phyloP scores from a whole-genome alignment of 2,888 invertebrate genomes.

The Orgyia antiqua region DNA sequence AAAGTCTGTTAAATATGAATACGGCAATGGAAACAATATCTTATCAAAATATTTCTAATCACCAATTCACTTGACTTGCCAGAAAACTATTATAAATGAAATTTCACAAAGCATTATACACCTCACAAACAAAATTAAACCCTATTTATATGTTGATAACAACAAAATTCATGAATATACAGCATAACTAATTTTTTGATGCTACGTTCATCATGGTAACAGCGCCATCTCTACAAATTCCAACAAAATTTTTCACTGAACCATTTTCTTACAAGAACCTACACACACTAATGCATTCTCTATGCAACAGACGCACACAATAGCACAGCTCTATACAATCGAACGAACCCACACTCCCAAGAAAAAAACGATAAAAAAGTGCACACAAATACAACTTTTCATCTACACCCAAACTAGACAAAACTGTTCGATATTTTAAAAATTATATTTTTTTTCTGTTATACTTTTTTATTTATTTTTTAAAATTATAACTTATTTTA shows the following conservation, averaged over 20 bases:
- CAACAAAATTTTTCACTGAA: slow-evolving; percentile 72
- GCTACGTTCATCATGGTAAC: slow-evolving; percentile 46
- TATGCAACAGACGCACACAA: slow-evolving; percentile 42
- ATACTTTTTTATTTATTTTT: slow-evolving; percentile 8
- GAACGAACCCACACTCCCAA: slow-evolving; percentile 69
- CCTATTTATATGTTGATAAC: slow-evolving; percentile 18
- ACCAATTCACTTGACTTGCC: too few relatives aligned
- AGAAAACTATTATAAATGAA: slow-evolving; percentile 27
- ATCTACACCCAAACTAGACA: slow-evolving; percentile 31
- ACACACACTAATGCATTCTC: slow-evolving; percentile 39
- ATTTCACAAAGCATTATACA: slow-evolving; percentile 24
- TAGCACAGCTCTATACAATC: slow-evolving; percentile 50
- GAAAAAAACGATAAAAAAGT: slow-evolving; percentile 76
- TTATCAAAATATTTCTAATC: too few relatives aligned
- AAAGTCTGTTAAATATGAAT: too few relatives aligned
- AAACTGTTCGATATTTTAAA: slow-evolving; percentile 18
- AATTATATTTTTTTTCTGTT: slow-evolving; percentile 4
- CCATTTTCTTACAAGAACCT: slow-evolving; percentile 76
- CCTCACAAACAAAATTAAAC: slow-evolving; percentile 19
- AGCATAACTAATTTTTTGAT: slow-evolving; percentile 54
- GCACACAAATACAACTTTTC: slow-evolving; percentile 51
- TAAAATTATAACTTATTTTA: neutral
- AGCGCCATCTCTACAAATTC: slow-evolving; percentile 73
- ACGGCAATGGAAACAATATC: too few relatives aligned
- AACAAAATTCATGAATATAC: slow-evolving; percentile 21